Evolutionary conservation across 2,888 invertebrate species (phyloP), one percentile per base, ranked within the genome.

Genomic region (Eilema sororculum): DNA sequence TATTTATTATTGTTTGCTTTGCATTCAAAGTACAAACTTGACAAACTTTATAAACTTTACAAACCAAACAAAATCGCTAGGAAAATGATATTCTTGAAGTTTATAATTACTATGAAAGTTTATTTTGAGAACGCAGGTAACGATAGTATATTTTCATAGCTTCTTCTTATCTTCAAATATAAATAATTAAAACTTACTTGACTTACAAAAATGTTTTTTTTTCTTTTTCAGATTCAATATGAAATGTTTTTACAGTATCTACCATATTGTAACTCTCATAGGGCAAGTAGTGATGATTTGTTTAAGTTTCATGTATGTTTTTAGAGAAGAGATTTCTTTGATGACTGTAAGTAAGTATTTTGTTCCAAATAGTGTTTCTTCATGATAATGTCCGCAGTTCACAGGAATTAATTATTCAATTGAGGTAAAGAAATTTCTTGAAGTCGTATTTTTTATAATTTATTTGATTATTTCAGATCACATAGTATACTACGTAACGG

Each of bases 161-260:
- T 24, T 64, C n/a, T 46, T 28, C 25, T 52, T 58, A 9, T n/a
- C 56, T 10, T 0, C 2, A 22, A 9, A 56, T 56, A 56, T 4
- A 56, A n/a, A n/a, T n/a, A n/a, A n/a, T n/a, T n/a, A n/a, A n/a
- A n/a, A n/a, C n/a, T n/a, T n/a, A n/a, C n/a, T n/a, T n/a, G n/a
- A n/a, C n/a, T n/a, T n/a, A n/a, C n/a, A n/a, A n/a, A n/a, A n/a
- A n/a, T n/a, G n/a, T n/a, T n/a, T n/a, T n/a, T n/a, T n/a, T n/a
- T n/a, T n/a, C n/a, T n/a, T 58, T 65, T 65, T 20, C 58, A 65
- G 65, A 58, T 65, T 65, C 20, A 20, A 37, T 24, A 4, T 58
- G 3, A 58, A 58, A 20, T 58, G 58, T 58, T 16, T 58, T 12
- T 65, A 65, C 33, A 56, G 24, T 5, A 37, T 65, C 30, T 65